Base-by-base conservation (phyloP, 37 sponge, comb jelly and placozoan genomes). In the Mnemiopsis leidyi region DNA sequence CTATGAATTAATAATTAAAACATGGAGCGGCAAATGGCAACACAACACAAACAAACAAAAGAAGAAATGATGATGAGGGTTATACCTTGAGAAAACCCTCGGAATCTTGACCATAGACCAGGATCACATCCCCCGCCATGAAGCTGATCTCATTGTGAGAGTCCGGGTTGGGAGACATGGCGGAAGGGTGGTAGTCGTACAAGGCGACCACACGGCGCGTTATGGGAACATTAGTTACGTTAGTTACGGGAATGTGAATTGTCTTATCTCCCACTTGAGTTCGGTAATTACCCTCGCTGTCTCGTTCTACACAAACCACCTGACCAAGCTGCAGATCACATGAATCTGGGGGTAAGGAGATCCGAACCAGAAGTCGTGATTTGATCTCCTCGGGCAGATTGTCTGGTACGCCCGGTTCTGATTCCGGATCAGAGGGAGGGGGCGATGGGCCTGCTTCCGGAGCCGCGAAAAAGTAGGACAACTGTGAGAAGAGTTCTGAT, bases 121-220 rank as follows among this genome's bases (percentile, higher is more conserved):
- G 36, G 35, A 79, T 79, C 23, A 79, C 82, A 23, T 79, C 82
- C 33, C 82, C 82, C 1, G 82, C 82, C 36, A 16, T 32, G 37
- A 79, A 79, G 37, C 38, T 35, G 9, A 79, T 23, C 36, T 79
- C 82, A 13, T 79, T 16, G 1, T 79, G 33, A 29, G 36, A 35
- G 37, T 79, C 82, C 2, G 35, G 82, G 37, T 79, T 79, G 29
- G 82, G 82, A 7, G 82, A 79, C 82, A 79, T 79, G 23, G 35
- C 23, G 21, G 9, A 1, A 35, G 82, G 82, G 9, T 79, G 37
- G 36, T 79, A 79, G 36, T 79, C 82, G 37, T 79, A 79, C 23
- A 79, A 36, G 7, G 82, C 82, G 7, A 79, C 82, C 0, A 79
- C 82, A 23, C 37, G 35, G 36, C 36, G 35, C 36, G 35, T 35